phyloP scores from a whole-genome alignment of 2,797 vertebrate genomes.

The Tangara arthus region DNA sequence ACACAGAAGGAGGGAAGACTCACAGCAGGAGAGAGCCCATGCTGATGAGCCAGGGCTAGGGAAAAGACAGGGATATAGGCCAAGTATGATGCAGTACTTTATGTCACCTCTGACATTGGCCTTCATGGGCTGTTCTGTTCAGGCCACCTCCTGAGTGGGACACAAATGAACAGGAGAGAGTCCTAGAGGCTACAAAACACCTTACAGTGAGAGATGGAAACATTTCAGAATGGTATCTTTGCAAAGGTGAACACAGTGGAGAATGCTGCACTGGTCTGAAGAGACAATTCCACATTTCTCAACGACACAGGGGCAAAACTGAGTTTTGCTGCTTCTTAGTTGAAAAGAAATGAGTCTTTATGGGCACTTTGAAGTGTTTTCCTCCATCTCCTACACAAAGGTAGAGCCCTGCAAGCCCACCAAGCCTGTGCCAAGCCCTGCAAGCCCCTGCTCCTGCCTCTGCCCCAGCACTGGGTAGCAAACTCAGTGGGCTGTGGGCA shows the following conservation, averaged over 20 bases:
- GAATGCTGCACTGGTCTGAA: background rate
- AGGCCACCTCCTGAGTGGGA: background rate
- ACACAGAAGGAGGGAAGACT: background rate
- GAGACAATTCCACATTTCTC: background rate
- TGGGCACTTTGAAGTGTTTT: background rate
- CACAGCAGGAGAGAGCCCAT: background rate
- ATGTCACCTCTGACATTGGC: background rate
- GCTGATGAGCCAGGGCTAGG: background rate
- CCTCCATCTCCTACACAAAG: background rate
- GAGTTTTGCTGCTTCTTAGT: background rate
- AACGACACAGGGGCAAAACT: rapidly evolving
- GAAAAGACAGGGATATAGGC: background rate
- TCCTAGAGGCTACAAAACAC: background rate
- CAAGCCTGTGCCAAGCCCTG: background rate
- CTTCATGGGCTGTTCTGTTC: background rate
- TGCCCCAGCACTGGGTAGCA: background rate
- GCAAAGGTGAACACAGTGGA: background rate
- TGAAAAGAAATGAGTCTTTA: background rate
- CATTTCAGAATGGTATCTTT: background rate
- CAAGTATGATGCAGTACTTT: background rate
- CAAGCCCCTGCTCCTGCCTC: background rate
- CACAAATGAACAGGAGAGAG: background rate
- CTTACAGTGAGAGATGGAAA: background rate
- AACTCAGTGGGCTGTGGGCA: background rate
- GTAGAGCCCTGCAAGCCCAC: background rate